phyloP scores from a whole-genome alignment of 1,140 invertebrate genomes.

The Drosophila subpulchrella region DNA sequence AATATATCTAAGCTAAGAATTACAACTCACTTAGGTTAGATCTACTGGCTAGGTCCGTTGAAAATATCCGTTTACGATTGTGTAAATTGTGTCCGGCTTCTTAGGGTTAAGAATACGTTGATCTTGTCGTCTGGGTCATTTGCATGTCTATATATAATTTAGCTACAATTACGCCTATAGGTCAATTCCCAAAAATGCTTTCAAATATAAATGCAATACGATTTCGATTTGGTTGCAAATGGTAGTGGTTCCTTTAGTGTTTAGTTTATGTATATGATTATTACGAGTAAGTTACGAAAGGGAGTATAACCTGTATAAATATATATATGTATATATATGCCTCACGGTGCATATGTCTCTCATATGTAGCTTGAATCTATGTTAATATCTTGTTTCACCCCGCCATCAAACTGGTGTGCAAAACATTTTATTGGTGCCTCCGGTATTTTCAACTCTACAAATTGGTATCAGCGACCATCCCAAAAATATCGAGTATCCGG shows the following conservation, averaged over 20 bases:
- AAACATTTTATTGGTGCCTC: constrained; percentile 51
- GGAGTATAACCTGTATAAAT: constrained; percentile 60
- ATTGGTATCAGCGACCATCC: too few relatives aligned
- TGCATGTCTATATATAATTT: constrained; percentile 55
- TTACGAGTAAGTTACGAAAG: constrained; percentile 46
- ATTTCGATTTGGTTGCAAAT: constrained; percentile 66
- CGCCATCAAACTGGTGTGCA: constrained; percentile 35
- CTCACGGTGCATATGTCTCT: constrained; percentile 13
- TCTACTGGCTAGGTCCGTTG: constrained; percentile 43
- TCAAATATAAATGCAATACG: constrained; percentile 75
- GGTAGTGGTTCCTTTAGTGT: constrained; percentile 50
- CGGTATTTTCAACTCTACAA: neutral
- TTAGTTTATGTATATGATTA: constrained; percentile 51
- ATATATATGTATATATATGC: constrained; percentile 32
- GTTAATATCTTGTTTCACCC: constrained; percentile 34
- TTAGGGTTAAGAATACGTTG: constrained; percentile 15
- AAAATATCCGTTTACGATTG: constrained; percentile 22
- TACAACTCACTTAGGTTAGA: constrained; percentile 61
- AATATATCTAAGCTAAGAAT: constrained; percentile 40
- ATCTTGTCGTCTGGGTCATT: constrained; percentile 31
- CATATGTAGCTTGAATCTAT: constrained; percentile 31
- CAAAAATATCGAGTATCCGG: constrained; percentile 14
- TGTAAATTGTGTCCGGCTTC: constrained; percentile 47
- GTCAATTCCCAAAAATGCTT: constrained; percentile 81
- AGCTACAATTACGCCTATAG: constrained; percentile 74